Evolutionary conservation across 2,113 vertebrate genomes (phyloP), one percentile per base, ranked within the genome.

Genomic region (Willisornis vidua): DNA sequence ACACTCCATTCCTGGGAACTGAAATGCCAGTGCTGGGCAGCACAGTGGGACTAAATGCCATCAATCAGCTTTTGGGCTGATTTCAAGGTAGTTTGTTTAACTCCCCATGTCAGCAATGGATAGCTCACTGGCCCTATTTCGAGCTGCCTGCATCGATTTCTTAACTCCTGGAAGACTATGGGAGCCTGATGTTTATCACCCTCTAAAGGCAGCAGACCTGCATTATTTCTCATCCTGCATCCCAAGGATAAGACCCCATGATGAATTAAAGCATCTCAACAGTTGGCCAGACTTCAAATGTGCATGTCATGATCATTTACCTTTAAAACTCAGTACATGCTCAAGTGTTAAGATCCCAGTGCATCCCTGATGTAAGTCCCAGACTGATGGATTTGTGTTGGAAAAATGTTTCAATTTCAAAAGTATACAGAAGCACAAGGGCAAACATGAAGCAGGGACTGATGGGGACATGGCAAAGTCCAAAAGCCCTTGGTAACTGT

Each of bases 321-420:
- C 35, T 85, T 72, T 85, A 75, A 82, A 75, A 52, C 65, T 81
- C 72, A 78, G 62, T 81, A 43, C 41, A 31, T 4, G 48, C 35
- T 41, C 52, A 67, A 67, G 75, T 5, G 3, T 35, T 39, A 33
- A 83, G 48, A 85, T 82, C 68, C 12, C 63, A 49, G 43, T 5
- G 78, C 39, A 93, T 31, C 91, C 71, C 84, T 77, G 80, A 84
- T 23, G 6, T 19, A 83, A 79, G 63, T 10, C 43, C 45, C 54
- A 77, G 80, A 85, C 51, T 89, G 92, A 94, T 85, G 70, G 58
- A 94, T 89, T 74, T 78, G 65, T 26, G 51, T 61, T 82, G 77
- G n/a, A 55, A 84, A 61, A 12, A 76, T 24, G 68, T 80, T 93
- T 71, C 80, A 10, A 84, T 94, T 75, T 81, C 61, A 49, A 88